These are phyloP conservation scores for Conus betulinus DNA, from an alignment of 1,140 invertebrate genomes.

Conservation along the genomic window DNA sequence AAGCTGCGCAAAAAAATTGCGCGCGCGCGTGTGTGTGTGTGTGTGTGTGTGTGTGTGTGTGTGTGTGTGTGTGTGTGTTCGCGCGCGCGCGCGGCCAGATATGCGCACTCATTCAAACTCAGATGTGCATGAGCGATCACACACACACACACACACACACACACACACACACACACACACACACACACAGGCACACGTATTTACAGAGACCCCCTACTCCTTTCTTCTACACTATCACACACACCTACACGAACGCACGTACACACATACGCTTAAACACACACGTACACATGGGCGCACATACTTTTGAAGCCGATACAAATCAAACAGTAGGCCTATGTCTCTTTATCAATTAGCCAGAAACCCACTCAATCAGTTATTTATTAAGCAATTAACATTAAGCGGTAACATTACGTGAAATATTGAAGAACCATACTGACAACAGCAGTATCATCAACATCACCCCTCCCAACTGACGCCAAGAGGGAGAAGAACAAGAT, in stretches of 20 bases:
- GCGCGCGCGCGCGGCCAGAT: neutral
- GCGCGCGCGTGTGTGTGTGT: neutral
- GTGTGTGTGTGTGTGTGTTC: neutral
- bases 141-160: slow-evolving; percentile 15
- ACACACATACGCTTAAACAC: neutral
- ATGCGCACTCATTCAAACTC: neutral
- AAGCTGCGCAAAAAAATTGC: neutral
- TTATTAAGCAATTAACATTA: too few relatives aligned
- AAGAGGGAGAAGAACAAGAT: too few relatives aligned
- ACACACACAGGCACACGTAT: neutral
- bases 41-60: neutral
- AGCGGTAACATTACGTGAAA: too few relatives aligned
- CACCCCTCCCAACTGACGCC: too few relatives aligned
- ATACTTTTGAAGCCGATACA: too few relatives aligned
- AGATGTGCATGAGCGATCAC: neutral
- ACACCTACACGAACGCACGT: too few relatives aligned
- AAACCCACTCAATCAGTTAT: too few relatives aligned
- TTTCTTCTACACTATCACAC: too few relatives aligned
- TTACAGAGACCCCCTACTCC: neutral
- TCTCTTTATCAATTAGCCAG: too few relatives aligned
- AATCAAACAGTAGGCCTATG: too few relatives aligned
- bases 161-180: slow-evolving; percentile 5
- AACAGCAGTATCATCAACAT: too few relatives aligned
- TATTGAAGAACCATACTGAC: too few relatives aligned
- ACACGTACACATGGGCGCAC: neutral